These are phyloP conservation scores for Nothocercus nigrocapillus DNA, from an alignment of 2,113 vertebrate genomes.

Conservation along the genomic window DNA sequence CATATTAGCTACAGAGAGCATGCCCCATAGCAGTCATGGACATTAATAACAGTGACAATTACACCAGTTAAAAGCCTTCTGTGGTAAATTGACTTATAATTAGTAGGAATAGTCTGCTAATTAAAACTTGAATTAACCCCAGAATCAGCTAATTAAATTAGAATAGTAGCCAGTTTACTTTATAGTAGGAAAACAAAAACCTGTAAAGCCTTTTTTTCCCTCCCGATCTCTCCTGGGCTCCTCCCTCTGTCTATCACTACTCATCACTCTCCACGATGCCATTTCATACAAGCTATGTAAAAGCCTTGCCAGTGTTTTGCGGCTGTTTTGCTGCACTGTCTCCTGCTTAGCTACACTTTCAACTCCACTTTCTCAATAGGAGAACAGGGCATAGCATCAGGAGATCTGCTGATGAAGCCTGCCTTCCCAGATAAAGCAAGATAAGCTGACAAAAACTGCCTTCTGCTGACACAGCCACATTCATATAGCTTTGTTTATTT, in stretches of 20 bases:
- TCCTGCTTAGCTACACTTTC: background rate
- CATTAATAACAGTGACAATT: slow-evolving; percentile 45
- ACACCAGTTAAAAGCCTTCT: slow-evolving; percentile 26
- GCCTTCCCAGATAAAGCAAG: background rate
- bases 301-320: background rate
- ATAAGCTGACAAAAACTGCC: background rate
- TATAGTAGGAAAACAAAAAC: background rate
- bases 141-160: slow-evolving; percentile 54
- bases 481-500: background rate
- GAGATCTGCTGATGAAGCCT: background rate
- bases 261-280: background rate
- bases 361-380: background rate
- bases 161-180: background rate
- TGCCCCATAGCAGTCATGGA: slow-evolving; percentile 15
- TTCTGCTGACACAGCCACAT: background rate
- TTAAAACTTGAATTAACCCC: slow-evolving; percentile 51
- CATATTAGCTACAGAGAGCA: background rate
- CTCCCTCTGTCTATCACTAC: background rate
- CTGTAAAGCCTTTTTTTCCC: background rate
- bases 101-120: slow-evolving; percentile 35
- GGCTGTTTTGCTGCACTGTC: background rate
- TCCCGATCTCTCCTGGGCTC: background rate
- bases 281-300: background rate
- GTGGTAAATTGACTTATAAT: slow-evolving; percentile 38
- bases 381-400: background rate